Conservation (phyloP, 1,140 invertebrate genomes). For the Zaprionus inermis region DNA sequence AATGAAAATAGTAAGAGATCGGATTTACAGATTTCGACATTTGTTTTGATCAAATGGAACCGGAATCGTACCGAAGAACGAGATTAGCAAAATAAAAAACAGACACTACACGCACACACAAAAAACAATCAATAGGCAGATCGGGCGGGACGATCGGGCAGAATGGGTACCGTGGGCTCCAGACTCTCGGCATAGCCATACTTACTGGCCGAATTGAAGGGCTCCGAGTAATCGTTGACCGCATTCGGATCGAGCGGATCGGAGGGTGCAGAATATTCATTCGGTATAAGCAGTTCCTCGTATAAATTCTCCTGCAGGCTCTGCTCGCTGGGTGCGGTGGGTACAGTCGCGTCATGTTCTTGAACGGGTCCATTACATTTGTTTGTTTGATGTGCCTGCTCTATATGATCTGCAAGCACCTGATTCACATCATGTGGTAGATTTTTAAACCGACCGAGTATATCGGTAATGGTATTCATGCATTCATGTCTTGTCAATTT, state of each 20-base stretch:
- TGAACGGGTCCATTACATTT: not conserved
- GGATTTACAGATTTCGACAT: not conserved
- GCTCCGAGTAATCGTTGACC: not conserved
- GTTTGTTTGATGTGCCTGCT: constrained; percentile 32
- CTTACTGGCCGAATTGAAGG: constrained; percentile 59
- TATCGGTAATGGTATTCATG: not conserved
- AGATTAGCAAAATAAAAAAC: no score
- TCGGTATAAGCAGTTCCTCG: constrained; percentile 2
- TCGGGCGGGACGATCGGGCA: not conserved
- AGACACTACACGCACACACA: not conserved
- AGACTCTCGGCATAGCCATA: constrained; percentile 8
- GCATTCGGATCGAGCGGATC: constrained; percentile 6
- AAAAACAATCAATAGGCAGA: not conserved
- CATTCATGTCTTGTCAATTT: constrained; percentile 12
- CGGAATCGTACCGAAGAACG: no score
- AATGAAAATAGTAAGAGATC: not conserved
- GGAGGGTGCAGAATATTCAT: not conserved
- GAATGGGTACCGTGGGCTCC: not conserved
- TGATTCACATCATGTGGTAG: constrained; percentile 31
- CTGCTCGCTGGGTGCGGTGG: not conserved
- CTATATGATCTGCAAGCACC: constrained; percentile 55
- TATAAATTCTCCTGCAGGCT: not conserved
- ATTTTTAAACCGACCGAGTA: not conserved
- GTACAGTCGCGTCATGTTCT: not conserved
- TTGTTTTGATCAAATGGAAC: not conserved